Base-by-base conservation (phyloP, 1,140 invertebrate species). In the Vanessa tameamea region DNA sequence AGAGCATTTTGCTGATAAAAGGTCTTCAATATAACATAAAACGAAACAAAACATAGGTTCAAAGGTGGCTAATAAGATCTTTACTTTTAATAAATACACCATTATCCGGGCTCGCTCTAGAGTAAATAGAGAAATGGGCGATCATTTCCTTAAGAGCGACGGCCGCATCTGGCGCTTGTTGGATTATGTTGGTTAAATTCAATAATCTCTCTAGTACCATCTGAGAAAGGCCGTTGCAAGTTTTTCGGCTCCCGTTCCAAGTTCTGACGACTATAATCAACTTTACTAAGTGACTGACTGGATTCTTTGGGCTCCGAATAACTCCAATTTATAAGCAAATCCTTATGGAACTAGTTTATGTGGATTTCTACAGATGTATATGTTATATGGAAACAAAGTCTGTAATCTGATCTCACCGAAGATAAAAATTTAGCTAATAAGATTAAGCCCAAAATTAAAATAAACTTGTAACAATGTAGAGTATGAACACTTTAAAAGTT, bases 181-280 rank as follows among this genome's bases (percentile, higher is more conserved):
- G 79, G 87, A 88, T 90, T 88, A 90, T 87, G 81, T 85, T 82
- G 81, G 79, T 82, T 76, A 82, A 90, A 90, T 88, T 88, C 86
- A 86, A 90, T 88, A 87, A 87, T 86, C 82, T 84, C 78, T 78
- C 69, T 75, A 81, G 61, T 61, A 75, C 78, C 88, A 90, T 81
- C 88, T 90, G 88, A 78, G 83, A 69, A 81, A 66, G 80, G 74
- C 64, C 76, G 79, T 80, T 81, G 77, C 75, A 81, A 84, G 72
- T 85, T 86, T 88, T 87, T 84, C 64, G 68, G 64, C 50, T 26
- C n/a, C 9, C 50, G 20, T 15, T 51, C 53, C 71, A 67, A 67
- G 71, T 67, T 48, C 43, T 20, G 51, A 55, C 47, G 70, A 57
- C 51, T 47, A 66, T 72, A 66, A 72, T 66, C 50, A 66, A 66